Percentiles rank a stretch among this genome's conserved stretches.
Conservation (phyloP, 2,113 vertebrate species). For the Callospermophilus lateralis region DNA sequence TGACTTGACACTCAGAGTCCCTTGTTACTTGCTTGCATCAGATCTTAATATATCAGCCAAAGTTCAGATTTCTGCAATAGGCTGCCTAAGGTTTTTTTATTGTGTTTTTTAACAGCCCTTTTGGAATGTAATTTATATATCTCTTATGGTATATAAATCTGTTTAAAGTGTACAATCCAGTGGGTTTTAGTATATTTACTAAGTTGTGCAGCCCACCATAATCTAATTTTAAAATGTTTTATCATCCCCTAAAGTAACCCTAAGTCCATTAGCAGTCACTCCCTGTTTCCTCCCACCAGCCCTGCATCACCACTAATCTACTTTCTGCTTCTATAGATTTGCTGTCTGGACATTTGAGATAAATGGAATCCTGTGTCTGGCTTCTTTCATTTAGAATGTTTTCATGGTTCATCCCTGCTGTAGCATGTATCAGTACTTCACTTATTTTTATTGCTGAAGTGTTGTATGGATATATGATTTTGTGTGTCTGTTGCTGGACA, state of each 20-base stretch:
- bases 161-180: background rate
- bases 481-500: background rate
- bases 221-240: background rate
- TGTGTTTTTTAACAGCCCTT: background rate
- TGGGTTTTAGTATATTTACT: background rate
- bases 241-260: conserved; percentile 2
- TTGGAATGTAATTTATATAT: background rate
- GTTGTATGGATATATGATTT: rapidly evolving
- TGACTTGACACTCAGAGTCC: background rate
- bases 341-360: conserved; percentile 10
- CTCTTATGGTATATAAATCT: background rate
- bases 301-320: background rate
- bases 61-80: background rate
- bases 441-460: background rate
- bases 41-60: background rate
- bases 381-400: background rate
- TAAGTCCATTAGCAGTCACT: background rate
- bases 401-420: rapidly evolving
- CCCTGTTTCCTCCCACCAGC: background rate
- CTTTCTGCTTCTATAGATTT: background rate
- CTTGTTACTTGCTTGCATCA: background rate
- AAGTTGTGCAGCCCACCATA: background rate
- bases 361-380: rapidly evolving
- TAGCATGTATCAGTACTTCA: rapidly evolving
- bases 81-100: background rate